Conservation (phyloP, 2,797 vertebrate species). For the Pelochelys cantorii region DNA sequence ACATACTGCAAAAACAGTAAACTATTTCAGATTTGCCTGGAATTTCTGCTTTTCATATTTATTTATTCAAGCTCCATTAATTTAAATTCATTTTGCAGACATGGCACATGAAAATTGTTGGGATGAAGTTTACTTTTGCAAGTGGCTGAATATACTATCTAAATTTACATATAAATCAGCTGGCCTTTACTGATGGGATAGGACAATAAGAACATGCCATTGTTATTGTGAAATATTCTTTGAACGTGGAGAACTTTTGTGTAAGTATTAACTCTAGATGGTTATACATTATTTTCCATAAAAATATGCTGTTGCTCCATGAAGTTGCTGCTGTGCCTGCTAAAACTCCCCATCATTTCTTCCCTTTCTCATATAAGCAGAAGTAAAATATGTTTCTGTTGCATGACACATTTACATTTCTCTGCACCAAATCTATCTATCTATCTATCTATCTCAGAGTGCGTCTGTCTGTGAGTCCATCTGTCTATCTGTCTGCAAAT, state of each 20-base stretch:
- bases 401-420: conserved; percentile 1
- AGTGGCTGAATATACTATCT: conserved; percentile 56
- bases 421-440: neutral
- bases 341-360: conserved; percentile 12
- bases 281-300: conserved; percentile 28
- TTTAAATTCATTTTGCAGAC: conserved; percentile 66
- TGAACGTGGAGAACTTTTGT: neutral
- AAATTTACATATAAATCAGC: conserved; percentile 69
- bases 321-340: neutral
- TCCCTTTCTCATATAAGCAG: conserved; percentile 14
- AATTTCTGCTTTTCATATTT: conserved; percentile 63
- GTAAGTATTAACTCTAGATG: conserved; percentile 18
- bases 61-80: conserved; percentile 67
- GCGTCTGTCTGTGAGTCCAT: no score
- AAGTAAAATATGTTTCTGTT: conserved; percentile 3
- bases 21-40: conserved; percentile 26
- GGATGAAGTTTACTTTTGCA: conserved; percentile 67
- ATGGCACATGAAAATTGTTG: conserved; percentile 40
- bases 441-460: no score
- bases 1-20: conserved; percentile 34
- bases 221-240: conserved; percentile 20
- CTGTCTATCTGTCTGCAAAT: no score
- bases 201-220: conserved; percentile 28
- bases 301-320: neutral
- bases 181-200: conserved; percentile 35